These are phyloP conservation scores for Prochilodus magdalenae DNA, from an alignment of 2,113 vertebrate genomes.

Conservation along the genomic window DNA sequence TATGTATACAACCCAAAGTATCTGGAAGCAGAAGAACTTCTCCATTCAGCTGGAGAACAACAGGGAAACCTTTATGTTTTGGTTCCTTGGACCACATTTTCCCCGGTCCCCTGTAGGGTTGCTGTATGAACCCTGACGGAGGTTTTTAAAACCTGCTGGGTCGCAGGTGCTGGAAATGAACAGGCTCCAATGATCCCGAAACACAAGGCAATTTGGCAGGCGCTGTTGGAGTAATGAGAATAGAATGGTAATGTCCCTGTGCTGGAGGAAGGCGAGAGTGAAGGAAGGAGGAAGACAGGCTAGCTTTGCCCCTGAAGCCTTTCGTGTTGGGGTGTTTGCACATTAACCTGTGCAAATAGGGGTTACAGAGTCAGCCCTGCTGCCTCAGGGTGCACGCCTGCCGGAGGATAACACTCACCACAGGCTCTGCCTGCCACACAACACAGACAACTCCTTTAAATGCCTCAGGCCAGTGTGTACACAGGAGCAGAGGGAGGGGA, in stretches of 20 bases:
- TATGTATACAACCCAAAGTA: no score
- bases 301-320: slow-evolving; percentile 25
- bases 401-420: background rate
- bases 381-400: slow-evolving; percentile 3
- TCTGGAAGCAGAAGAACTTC: no score
- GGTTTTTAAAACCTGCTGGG: slow-evolving; percentile 55
- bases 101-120: slow-evolving; percentile 13
- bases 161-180: slow-evolving; percentile 66
- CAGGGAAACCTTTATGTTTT: background rate
- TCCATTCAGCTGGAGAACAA: background rate
- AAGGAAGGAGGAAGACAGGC: background rate
- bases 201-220: slow-evolving; percentile 79
- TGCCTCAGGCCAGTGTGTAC: slow-evolving; percentile 51
- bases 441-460: slow-evolving; percentile 1
- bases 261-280: slow-evolving; percentile 22
- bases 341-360: slow-evolving; percentile 81
- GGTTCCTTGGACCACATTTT: slow-evolving; percentile 2
- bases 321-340: slow-evolving; percentile 71
- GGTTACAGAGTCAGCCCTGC: slow-evolving; percentile 68
- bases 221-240: slow-evolving; percentile 76
- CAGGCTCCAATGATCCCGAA: slow-evolving; percentile 76
- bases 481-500: slow-evolving; percentile 44
- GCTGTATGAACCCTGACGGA: slow-evolving; percentile 42
- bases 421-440: background rate
- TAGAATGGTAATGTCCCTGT: slow-evolving; percentile 69